Evolutionary conservation across 2,888 invertebrate genomes (phyloP).

Genomic region (Lottia gigantea): DNA sequence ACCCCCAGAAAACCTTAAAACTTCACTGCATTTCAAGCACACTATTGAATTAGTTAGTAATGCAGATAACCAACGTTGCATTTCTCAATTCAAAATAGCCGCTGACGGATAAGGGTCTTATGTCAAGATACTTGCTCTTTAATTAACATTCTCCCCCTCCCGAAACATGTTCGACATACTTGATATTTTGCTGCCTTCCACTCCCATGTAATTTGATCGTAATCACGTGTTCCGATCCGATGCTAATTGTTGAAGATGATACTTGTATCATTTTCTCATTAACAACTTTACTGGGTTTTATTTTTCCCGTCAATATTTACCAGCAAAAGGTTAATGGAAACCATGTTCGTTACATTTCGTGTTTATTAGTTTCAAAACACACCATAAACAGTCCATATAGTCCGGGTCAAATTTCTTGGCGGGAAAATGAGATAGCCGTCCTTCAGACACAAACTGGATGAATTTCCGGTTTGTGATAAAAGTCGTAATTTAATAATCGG

Average conservation of each 20-base stretch:
- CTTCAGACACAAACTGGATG: not conserved
- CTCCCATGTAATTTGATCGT: not conserved
- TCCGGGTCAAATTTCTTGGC: not conserved
- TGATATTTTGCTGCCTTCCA: slow-evolving; percentile 5
- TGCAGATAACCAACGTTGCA: no score
- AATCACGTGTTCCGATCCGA: not conserved
- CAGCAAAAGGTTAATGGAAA: slow-evolving; percentile 6
- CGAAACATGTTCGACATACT: not conserved
- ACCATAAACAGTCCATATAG: no score
- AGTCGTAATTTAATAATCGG: slow-evolving; percentile 4
- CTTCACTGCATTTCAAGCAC: no score
- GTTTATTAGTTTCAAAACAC: no score
- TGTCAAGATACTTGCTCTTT: no score
- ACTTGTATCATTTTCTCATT: slow-evolving; percentile 11
- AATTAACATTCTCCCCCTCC: no score
- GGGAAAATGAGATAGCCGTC: not conserved
- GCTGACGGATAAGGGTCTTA: no score
- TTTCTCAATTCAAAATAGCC: no score
- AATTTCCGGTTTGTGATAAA: slow-evolving; percentile 5
- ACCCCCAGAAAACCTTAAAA: no score
- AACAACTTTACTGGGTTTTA: not conserved
- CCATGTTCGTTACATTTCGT: not conserved
- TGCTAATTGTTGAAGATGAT: slow-evolving; percentile 7
- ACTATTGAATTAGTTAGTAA: no score
- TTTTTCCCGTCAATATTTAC: slow-evolving; percentile 4